phyloP scores from a whole-genome alignment of 2,113 vertebrate genomes.

The Pteruthius melanotis region DNA sequence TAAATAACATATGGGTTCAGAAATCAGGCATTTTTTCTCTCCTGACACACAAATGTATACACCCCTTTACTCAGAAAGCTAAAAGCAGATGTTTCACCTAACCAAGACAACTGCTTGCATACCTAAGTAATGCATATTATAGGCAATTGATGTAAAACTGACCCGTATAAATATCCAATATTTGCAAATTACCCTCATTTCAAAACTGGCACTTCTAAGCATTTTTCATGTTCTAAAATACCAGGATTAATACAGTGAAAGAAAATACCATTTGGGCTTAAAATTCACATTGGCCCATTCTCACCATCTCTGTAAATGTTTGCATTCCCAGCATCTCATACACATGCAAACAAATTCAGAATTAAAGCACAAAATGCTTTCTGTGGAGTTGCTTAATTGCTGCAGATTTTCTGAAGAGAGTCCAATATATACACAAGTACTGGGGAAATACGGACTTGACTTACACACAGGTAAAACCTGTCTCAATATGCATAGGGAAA shows the following conservation, averaged over 20 bases:
- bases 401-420: not conserved
- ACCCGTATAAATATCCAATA: not conserved
- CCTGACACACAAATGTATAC: not conserved
- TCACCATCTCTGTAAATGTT: not conserved
- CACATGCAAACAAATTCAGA: not conserved
- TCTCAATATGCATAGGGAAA: not conserved
- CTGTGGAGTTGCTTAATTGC: not conserved
- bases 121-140: not conserved
- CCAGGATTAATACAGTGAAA: not conserved
- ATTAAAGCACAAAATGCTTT: not conserved
- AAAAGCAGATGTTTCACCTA: not conserved
- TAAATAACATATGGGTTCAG: not conserved
- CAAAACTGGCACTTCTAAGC: not conserved
- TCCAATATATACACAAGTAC: not conserved
- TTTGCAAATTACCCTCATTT: not conserved
- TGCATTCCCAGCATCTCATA: not conserved
- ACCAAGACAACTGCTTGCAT: not conserved
- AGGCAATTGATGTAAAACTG: not conserved
- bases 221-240: not conserved
- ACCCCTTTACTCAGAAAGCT: not conserved
- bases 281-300: not conserved
- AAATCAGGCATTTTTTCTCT: not conserved
- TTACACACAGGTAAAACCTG: not conserved
- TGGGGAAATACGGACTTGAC: not conserved
- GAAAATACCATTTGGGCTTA: not conserved